Percentiles rank a stretch among this genome's conserved stretches.
These are phyloP conservation scores for Phthorimaea operculella DNA, from an alignment of 1,140 invertebrate species.

Conservation along the genomic window DNA sequence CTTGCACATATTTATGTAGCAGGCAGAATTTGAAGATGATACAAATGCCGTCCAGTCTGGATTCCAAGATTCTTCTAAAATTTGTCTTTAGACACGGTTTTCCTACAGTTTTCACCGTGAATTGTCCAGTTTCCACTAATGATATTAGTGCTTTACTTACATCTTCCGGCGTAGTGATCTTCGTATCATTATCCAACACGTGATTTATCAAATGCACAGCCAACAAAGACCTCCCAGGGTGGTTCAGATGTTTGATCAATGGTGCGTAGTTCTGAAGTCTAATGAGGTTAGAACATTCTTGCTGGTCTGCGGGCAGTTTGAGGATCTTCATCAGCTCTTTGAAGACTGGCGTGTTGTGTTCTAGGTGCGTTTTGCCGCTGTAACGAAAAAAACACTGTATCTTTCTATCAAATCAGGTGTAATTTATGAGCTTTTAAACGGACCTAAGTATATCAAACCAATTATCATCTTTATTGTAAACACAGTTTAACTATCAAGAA, in stretches of 20 bases:
- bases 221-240: slow-evolving; percentile 86
- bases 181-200: slow-evolving; percentile 81
- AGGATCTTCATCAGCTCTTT: slow-evolving; percentile 93
- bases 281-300: slow-evolving; percentile 91
- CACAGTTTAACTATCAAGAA: no score
- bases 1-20: no score
- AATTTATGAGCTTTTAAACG: no score
- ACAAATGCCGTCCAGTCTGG: no score
- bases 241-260: slow-evolving; percentile 90
- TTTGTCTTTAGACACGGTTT: no score
- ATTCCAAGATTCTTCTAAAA: no score
- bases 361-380: slow-evolving; percentile 67
- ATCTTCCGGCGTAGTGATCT: slow-evolving; percentile 86
- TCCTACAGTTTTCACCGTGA: no score
- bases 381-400: no score
- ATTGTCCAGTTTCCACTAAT: no score
- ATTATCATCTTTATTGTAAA: no score
- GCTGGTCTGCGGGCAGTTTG: slow-evolving; percentile 94
- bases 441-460: no score
- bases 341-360: slow-evolving; percentile 85
- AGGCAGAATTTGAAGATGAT: no score
- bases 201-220: slow-evolving; percentile 90
- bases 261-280: slow-evolving; percentile 86
- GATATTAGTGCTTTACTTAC: slow-evolving; percentile 40
- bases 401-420: background rate